Evolutionary conservation across 2,888 invertebrate species (phyloP).

Genomic region (Agonopterix alstromeriana): DNA sequence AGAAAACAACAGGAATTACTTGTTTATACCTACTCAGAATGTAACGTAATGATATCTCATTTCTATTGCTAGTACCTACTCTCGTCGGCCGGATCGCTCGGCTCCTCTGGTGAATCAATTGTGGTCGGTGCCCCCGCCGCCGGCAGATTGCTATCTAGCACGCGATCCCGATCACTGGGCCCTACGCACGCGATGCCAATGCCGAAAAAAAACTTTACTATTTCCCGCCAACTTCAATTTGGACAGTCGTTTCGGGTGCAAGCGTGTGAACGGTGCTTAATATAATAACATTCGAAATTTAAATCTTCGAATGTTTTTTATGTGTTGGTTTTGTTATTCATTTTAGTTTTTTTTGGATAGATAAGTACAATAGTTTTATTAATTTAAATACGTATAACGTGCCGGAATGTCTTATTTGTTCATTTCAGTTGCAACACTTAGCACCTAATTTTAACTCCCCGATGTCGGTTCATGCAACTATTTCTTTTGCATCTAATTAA

Average conservation of each 20-base stretch:
- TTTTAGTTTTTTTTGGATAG: not conserved
- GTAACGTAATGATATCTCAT: conserved; percentile 1
- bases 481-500: conserved; percentile 65
- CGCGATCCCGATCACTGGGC: conserved; percentile 66
- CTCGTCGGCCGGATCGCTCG: conserved; percentile 12
- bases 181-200: conserved; percentile 57
- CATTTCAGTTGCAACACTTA: conserved; percentile 47
- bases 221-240: conserved; percentile 2
- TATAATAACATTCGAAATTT: not conserved
- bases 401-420: conserved; percentile 27
- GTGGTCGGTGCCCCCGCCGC: conserved; percentile 55
- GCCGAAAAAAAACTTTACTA: conserved; percentile 3
- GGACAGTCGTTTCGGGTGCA: not conserved
- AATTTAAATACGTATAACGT: not conserved
- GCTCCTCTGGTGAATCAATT: conserved; percentile 54
- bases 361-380: not conserved
- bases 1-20: no score
- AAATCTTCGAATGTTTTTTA: not conserved
- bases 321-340: not conserved
- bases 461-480: conserved; percentile 62
- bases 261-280: conserved; percentile 3
- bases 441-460: conserved; percentile 56
- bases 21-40: not conserved
- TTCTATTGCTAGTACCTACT: conserved; percentile 3
- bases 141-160: conserved; percentile 62